Evolutionary conservation across 2,888 invertebrate genomes (phyloP).

Genomic region (Cryptophagus acutangulus): DNA sequence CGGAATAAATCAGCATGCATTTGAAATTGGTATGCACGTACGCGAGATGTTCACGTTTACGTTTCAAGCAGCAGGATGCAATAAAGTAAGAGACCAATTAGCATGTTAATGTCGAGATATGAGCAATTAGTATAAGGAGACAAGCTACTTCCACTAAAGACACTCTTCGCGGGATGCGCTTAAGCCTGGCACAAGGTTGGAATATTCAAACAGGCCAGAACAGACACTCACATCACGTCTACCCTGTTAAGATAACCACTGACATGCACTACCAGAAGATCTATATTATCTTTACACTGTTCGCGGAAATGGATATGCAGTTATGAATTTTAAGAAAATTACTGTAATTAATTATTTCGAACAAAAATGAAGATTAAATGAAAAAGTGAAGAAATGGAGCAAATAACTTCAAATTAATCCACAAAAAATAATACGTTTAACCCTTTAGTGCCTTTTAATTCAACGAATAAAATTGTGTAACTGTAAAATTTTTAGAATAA

Average conservation of each 20-base stretch:
- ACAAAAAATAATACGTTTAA: too few species aligned
- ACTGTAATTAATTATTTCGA: too few species aligned
- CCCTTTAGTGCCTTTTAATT: too few species aligned
- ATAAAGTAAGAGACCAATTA: conserved; percentile 46
- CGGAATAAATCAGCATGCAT: not conserved
- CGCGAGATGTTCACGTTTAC: conserved; percentile 32
- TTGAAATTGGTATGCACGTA: conserved; percentile 26
- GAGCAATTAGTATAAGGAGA: conserved; percentile 47
- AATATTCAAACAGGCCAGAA: conserved; percentile 48
- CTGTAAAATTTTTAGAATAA: too few species aligned
- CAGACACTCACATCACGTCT: conserved; percentile 48
- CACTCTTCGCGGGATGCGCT: conserved; percentile 25
- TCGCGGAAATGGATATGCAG: conserved; percentile 12
- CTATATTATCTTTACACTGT: conserved; percentile 25
- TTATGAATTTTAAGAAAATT: too few species aligned
- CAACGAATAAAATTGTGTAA: too few species aligned
- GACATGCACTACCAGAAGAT: conserved; percentile 35
- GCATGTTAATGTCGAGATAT: conserved; percentile 48
- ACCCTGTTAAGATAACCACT: conserved; percentile 45
- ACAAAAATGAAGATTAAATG: too few species aligned
- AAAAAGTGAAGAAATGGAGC: too few species aligned
- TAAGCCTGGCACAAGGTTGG: conserved; percentile 48
- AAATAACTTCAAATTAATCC: too few species aligned
- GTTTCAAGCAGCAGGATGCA: conserved; percentile 35
- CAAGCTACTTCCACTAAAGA: conserved; percentile 39